Evolutionary conservation across 2,888 invertebrate genomes (phyloP).

Genomic region (Prenolepis imparis): DNA sequence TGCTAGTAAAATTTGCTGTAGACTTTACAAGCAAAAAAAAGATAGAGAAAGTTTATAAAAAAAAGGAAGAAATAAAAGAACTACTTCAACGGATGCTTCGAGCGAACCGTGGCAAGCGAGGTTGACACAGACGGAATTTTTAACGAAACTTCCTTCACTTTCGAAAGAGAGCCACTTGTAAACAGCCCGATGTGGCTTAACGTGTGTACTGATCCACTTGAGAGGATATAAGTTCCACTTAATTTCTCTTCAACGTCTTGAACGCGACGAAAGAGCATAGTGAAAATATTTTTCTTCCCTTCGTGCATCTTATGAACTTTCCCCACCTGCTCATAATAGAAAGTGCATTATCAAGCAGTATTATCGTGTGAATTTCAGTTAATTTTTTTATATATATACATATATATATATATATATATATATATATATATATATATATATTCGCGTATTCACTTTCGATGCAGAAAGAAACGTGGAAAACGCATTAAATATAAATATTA

Average conservation of each 20-base stretch:
- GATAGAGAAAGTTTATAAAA: slow-evolving; percentile 28
- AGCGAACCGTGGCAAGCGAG: slow-evolving; percentile 22
- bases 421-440: no score
- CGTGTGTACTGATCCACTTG: slow-evolving; percentile 62
- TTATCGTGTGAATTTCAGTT: background rate
- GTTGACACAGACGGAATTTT: slow-evolving; percentile 62
- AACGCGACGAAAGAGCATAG: slow-evolving; percentile 23
- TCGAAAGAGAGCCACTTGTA: slow-evolving; percentile 51
- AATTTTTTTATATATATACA: no score
- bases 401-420: no score
- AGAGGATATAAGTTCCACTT: slow-evolving; percentile 51
- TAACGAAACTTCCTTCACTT: slow-evolving; percentile 62
- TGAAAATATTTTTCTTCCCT: slow-evolving; percentile 50
- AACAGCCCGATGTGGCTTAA: slow-evolving; percentile 54
- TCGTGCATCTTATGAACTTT: background rate
- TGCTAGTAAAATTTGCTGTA: background rate
- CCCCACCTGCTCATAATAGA: background rate
- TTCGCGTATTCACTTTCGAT: no score
- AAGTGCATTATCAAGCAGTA: background rate
- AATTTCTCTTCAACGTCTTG: slow-evolving; percentile 50
- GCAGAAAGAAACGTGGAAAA: no score
- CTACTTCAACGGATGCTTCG: slow-evolving; percentile 9
- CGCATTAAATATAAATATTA: background rate
- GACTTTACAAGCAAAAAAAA: slow-evolving; percentile 6
- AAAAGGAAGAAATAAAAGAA: slow-evolving; percentile 13